A percentile compares a stretch with the other conserved stretches of the same genome.
phyloP scores from a whole-genome alignment of 2,113 vertebrate species.

The Pseudopodoces humilis region DNA sequence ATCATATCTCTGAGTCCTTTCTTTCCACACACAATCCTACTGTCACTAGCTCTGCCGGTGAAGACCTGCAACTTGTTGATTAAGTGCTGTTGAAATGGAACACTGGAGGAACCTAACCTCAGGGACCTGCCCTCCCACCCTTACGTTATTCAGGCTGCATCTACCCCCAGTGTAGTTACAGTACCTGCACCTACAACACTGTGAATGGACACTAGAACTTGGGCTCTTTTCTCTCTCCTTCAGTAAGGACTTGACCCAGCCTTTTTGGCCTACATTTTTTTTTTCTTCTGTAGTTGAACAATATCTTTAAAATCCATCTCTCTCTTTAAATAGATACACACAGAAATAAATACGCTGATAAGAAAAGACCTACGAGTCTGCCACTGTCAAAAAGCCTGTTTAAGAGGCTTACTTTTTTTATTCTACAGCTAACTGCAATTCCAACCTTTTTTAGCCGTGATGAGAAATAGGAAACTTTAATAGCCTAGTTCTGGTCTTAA shows the following conservation, averaged over 20 bases:
- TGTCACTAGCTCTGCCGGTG: neutral
- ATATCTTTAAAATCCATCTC: neutral
- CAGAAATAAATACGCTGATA: neutral
- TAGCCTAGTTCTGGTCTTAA: neutral
- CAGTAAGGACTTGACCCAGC: neutral
- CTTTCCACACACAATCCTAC: neutral
- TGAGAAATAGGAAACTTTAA: conserved; percentile 11
- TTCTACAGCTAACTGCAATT: conserved; percentile 1
- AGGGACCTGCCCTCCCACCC: neutral
- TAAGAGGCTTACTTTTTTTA: neutral
- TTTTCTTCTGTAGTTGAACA: neutral
- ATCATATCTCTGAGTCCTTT: neutral
- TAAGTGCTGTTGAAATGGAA: neutral
- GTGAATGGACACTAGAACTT: neutral
- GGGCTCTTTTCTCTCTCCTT: neutral
- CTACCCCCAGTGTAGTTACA: neutral
- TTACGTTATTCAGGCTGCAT: neutral
- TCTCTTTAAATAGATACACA: neutral
- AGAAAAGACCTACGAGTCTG: neutral
- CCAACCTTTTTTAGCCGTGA: neutral
- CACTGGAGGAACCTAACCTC: neutral
- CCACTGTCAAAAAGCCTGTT: neutral
- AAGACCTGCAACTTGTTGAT: neutral
- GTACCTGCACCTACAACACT: neutral
- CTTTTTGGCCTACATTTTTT: neutral